A percentile compares a stretch with the other conserved stretches of the same genome.
These are phyloP conservation scores for Arge pagana DNA, from an alignment of 2,888 invertebrate genomes.

Conservation along the genomic window DNA sequence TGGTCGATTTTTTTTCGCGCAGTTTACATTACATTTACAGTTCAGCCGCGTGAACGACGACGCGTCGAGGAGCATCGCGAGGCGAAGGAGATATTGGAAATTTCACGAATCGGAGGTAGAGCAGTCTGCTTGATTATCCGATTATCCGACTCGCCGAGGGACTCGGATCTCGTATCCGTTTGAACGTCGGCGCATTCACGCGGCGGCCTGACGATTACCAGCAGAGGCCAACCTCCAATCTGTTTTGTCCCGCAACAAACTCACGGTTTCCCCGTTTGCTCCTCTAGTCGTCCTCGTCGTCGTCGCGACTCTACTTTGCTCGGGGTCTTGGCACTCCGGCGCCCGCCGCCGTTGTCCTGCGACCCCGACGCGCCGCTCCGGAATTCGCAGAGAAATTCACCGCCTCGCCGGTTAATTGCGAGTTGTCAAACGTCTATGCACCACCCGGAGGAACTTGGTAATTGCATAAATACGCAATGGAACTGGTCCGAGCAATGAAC, in stretches of 20 bases:
- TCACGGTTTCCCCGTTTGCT: constrained; percentile 11
- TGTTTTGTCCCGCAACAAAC: constrained; percentile 29
- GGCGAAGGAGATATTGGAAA: constrained; percentile 46
- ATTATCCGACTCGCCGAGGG: constrained; percentile 53
- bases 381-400: too few relatives aligned
- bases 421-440: too few relatives aligned
- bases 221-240: constrained; percentile 22
- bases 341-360: too few relatives aligned
- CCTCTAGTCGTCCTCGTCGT: too few relatives aligned
- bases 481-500: too few relatives aligned
- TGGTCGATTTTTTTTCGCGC: neutral
- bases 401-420: too few relatives aligned
- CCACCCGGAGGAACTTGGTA: too few relatives aligned
- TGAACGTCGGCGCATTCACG: constrained; percentile 38
- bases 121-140: constrained; percentile 55
- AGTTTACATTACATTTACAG: neutral
- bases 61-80: neutral
- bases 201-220: constrained; percentile 19
- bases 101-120: constrained; percentile 46
- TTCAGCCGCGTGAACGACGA: neutral
- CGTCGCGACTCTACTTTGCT: too few relatives aligned
- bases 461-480: too few relatives aligned
- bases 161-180: constrained; percentile 49
- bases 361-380: too few relatives aligned
- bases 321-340: too few relatives aligned